phyloP scores from a whole-genome alignment of 2,797 vertebrate genomes.

The Notoglanidium macrostoma region DNA sequence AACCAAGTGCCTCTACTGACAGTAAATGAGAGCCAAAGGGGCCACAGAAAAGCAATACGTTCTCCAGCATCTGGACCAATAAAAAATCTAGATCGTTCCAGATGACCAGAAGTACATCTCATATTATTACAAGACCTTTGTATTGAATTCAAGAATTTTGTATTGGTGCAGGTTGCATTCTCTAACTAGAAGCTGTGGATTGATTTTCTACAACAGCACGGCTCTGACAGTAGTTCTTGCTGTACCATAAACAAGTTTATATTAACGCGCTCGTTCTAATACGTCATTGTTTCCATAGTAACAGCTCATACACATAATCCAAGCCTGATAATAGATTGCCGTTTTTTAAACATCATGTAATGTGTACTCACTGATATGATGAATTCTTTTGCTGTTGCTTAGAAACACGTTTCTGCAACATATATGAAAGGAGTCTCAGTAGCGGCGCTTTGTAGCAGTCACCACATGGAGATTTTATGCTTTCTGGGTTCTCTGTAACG shows the following conservation, averaged over 20 bases:
- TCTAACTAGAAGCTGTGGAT: not conserved
- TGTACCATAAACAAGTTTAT: not conserved
- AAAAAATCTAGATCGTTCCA: conserved; percentile 4
- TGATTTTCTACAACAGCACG: not conserved
- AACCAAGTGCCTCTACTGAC: not conserved
- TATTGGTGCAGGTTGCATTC: not conserved
- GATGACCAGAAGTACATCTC: not conserved
- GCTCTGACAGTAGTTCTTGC: too few relatives aligned
- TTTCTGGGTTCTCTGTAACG: not conserved
- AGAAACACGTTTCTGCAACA: not conserved
- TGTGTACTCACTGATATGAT: not conserved
- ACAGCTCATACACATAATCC: not conserved
- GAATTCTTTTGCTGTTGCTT: too few relatives aligned
- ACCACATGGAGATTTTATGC: not conserved
- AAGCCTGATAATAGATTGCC: not conserved
- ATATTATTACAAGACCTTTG: not conserved
- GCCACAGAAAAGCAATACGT: not conserved
- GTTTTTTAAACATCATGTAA: not conserved
- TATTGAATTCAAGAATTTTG: too few relatives aligned
- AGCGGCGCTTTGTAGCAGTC: not conserved
- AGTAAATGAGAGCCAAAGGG: not conserved
- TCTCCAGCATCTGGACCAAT: not conserved
- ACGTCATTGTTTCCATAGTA: not conserved
- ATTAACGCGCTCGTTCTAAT: not conserved
- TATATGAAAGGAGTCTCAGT: not conserved